Percentiles rank a stretch among this genome's conserved stretches.
These are phyloP conservation scores for Polypedilum vanderplanki DNA, from an alignment of 1,140 invertebrate genomes.

Conservation along the genomic window DNA sequence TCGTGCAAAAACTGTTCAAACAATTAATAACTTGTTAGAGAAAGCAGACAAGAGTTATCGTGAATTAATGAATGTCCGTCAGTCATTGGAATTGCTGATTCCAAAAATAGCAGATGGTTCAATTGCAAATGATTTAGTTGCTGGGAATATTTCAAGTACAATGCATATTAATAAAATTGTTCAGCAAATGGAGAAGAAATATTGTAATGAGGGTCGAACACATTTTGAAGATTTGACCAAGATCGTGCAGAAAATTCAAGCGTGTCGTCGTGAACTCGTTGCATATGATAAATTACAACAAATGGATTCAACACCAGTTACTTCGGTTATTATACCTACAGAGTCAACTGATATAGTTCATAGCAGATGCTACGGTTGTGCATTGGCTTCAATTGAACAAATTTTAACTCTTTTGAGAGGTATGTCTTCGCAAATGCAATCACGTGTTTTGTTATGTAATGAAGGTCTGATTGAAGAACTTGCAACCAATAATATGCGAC, in stretches of 20 bases:
- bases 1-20: slow-evolving; percentile 85
- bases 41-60: slow-evolving; percentile 93
- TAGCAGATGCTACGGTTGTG: slow-evolving; percentile 76
- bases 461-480: slow-evolving; percentile 85
- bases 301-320: slow-evolving; percentile 45
- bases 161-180: slow-evolving; percentile 77
- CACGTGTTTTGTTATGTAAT: slow-evolving; percentile 70
- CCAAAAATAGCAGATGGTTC: slow-evolving; percentile 42
- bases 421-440: slow-evolving; percentile 74
- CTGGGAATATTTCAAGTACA: slow-evolving; percentile 45
- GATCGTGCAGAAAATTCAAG: slow-evolving; percentile 86
- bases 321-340: slow-evolving; percentile 10
- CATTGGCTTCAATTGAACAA: slow-evolving; percentile 81
- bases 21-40: slow-evolving; percentile 83
- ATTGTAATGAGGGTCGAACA: slow-evolving; percentile 89
- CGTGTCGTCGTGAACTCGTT: slow-evolving; percentile 82
- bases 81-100: slow-evolving; percentile 62
- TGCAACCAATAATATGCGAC: slow-evolving; percentile 81
- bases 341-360: slow-evolving; percentile 33
- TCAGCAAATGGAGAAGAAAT: slow-evolving; percentile 81
- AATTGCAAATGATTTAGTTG: slow-evolving; percentile 41
- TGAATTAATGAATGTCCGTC: slow-evolving; percentile 81
- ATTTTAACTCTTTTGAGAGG: slow-evolving; percentile 87
- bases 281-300: slow-evolving; percentile 88
- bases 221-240: slow-evolving; percentile 95